Evolutionary conservation across 2,113 vertebrate species (phyloP).

Genomic region (Suricata suricatta): DNA sequence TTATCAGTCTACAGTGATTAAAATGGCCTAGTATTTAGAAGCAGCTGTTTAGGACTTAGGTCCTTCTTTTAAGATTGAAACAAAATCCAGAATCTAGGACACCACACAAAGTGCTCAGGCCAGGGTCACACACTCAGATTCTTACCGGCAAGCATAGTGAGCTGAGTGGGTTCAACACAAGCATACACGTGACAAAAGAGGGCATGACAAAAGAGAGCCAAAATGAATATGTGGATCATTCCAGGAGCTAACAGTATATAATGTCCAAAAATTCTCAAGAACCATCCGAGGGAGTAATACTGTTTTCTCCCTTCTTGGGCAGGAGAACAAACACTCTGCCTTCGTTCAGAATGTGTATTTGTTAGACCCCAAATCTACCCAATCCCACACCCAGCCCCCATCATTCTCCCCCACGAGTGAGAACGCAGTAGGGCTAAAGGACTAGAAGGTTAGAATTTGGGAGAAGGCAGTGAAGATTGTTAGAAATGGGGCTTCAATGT

Average conservation of each 20-base stretch:
- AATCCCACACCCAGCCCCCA: background rate
- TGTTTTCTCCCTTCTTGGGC: background rate
- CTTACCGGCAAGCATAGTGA: background rate
- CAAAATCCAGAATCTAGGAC: background rate
- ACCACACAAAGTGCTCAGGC: background rate
- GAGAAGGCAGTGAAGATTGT: background rate
- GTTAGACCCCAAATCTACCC: background rate
- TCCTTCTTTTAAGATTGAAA: background rate
- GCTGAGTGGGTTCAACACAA: background rate
- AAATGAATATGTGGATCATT: background rate
- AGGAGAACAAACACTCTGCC: background rate
- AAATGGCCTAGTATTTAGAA: background rate
- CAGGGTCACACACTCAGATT: background rate
- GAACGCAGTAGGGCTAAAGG: background rate
- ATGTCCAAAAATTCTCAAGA: background rate
- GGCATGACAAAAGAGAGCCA: background rate
- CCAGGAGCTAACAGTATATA: background rate
- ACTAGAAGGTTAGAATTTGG: background rate
- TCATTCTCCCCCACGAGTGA: background rate
- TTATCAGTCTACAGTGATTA: background rate
- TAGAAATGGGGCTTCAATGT: background rate
- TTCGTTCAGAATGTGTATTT: background rate
- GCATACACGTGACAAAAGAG: rapidly evolving
- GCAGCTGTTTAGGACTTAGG: background rate
- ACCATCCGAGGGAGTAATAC: background rate